Conservation (phyloP, 2,888 invertebrate species). For the Oscheius sp. region DNA sequence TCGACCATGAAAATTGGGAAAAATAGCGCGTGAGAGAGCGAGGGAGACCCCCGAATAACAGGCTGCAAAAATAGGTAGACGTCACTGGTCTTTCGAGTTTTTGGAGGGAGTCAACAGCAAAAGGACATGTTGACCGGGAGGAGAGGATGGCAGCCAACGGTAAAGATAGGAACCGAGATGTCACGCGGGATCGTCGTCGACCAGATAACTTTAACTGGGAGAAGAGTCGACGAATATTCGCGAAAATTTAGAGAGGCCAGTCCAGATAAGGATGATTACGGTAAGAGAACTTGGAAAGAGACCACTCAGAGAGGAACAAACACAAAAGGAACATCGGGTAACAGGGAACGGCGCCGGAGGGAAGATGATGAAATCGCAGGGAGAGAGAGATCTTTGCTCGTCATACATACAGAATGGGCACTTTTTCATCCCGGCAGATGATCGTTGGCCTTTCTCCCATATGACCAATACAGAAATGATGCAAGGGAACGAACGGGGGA, state of each 20-base stretch:
- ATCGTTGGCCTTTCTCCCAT: too few species aligned
- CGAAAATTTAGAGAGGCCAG: not conserved
- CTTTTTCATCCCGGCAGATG: too few species aligned
- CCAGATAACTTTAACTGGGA: not conserved
- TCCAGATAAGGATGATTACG: not conserved
- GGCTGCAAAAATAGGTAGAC: slow-evolving; percentile 3
- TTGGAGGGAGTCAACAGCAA: not conserved
- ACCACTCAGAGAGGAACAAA: not conserved
- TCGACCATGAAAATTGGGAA: not conserved
- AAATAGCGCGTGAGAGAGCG: slow-evolving; percentile 7
- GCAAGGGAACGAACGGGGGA: not conserved
- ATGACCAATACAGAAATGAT: too few species aligned
- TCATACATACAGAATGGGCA: too few species aligned
- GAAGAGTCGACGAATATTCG: not conserved
- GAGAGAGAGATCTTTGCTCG: too few species aligned
- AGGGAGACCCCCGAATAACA: slow-evolving; percentile 1
- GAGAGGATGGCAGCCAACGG: not conserved
- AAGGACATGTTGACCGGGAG: slow-evolving; percentile 9
- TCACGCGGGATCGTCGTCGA: not conserved
- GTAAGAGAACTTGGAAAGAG: not conserved
- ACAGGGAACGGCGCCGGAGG: too few species aligned
- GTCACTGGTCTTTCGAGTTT: slow-evolving; percentile 11
- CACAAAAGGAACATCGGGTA: not conserved
- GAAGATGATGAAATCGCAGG: too few species aligned
- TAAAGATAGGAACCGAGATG: not conserved